Evolutionary conservation across 2,888 invertebrate genomes (phyloP).

Genomic region (Enoplolaimus lenunculus): DNA sequence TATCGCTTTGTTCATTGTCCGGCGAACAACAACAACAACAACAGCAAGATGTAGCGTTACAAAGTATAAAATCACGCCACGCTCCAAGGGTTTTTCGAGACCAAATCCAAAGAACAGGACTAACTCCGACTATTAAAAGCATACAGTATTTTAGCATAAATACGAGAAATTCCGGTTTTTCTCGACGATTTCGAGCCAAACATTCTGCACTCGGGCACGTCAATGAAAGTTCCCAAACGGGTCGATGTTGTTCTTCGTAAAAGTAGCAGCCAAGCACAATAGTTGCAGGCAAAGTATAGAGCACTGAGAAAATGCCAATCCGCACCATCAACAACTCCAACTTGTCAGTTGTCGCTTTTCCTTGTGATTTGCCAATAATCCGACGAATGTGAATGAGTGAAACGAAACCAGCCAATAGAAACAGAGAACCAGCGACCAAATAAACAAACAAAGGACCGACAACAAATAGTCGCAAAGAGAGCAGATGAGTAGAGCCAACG

Average conservation of each 20-base stretch:
- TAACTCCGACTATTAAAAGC: constrained; percentile 82
- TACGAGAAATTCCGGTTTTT: constrained; percentile 29
- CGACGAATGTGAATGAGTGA: constrained; percentile 77
- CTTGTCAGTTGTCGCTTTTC: constrained; percentile 63
- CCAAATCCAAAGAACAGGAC: constrained; percentile 83
- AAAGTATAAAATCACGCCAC: constrained; percentile 50
- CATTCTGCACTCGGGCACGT: constrained; percentile 17
- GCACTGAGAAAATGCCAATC: constrained; percentile 65
- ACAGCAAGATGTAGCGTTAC: constrained; percentile 17
- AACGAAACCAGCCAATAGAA: constrained; percentile 80
- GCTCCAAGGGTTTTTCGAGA: constrained; percentile 82
- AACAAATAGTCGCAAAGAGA: constrained; percentile 68
- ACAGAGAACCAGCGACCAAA: constrained; percentile 73
- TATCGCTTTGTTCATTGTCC: neutral
- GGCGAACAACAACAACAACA: neutral
- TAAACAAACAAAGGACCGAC: constrained; percentile 71
- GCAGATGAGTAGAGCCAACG: constrained; percentile 78
- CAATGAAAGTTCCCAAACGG: constrained; percentile 51
- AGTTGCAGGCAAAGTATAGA: constrained; percentile 56
- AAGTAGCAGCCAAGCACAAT: constrained; percentile 48
- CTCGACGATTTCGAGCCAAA: neutral
- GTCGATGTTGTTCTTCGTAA: constrained; percentile 69
- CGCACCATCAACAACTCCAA: constrained; percentile 87
- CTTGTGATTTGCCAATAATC: constrained; percentile 57
- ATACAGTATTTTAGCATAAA: constrained; percentile 58